Evolutionary conservation across 2,797 vertebrate species (phyloP).

Genomic region (Pseudotriccus pelzelni): DNA sequence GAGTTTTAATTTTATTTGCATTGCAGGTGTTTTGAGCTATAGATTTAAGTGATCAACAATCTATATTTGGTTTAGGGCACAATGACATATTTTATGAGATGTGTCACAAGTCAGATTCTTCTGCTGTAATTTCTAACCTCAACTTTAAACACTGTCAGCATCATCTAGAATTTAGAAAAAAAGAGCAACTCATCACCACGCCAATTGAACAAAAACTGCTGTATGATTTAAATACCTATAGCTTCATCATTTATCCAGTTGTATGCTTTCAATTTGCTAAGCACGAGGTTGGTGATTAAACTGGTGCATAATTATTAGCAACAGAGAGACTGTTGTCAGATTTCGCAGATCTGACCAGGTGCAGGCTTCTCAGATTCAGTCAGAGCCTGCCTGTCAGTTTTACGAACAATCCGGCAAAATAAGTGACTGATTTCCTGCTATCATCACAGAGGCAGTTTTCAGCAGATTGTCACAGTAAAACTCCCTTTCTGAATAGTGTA

Average conservation of each 20-base stretch:
- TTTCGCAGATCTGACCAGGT: conserved; percentile 80
- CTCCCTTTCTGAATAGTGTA: conserved; percentile 71
- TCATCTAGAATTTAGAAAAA: conserved; percentile 73
- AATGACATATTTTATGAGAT: conserved; percentile 62
- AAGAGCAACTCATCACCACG: conserved; percentile 75
- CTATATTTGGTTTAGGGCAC: conserved; percentile 60
- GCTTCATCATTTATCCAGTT: conserved; percentile 75
- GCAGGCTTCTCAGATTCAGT: conserved; percentile 71
- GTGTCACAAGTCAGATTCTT: conserved; percentile 67
- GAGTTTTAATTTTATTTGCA: conserved; percentile 59
- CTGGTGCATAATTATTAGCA: conserved; percentile 79
- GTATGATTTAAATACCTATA: conserved; percentile 83
- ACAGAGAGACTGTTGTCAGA: conserved; percentile 74
- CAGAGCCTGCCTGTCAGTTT: conserved; percentile 72
- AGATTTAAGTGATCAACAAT: conserved; percentile 58
- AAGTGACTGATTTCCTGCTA: conserved; percentile 79
- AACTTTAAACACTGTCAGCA: conserved; percentile 73
- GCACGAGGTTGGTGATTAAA: conserved; percentile 79
- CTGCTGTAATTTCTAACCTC: conserved; percentile 72
- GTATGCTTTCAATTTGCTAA: conserved; percentile 74
- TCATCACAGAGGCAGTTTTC: conserved; percentile 71
- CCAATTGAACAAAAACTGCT: conserved; percentile 73
- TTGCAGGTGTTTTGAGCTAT: conserved; percentile 52
- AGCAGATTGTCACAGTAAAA: conserved; percentile 73
- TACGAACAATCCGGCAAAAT: conserved; percentile 76